Evolutionary conservation across 2,113 vertebrate species (phyloP).

Genomic region (Propithecus coquereli): DNA sequence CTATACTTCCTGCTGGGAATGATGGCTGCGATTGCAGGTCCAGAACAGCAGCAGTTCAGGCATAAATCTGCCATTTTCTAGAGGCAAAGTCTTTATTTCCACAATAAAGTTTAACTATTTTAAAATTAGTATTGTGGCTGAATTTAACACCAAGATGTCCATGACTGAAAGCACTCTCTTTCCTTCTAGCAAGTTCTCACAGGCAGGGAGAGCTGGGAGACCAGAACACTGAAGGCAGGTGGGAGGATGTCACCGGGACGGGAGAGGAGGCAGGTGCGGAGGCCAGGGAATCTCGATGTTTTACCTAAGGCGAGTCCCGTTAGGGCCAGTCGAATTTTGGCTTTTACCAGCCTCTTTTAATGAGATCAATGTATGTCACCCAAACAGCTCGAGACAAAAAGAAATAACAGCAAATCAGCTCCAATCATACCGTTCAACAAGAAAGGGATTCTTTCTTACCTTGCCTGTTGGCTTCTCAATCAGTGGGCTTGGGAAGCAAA

Average conservation of each 20-base stretch:
- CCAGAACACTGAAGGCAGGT: no score
- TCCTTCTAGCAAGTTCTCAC: not conserved
- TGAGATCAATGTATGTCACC: not conserved
- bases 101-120: not conserved
- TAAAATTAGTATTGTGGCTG: not conserved
- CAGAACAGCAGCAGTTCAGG: not conserved
- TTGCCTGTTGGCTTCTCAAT: slow-evolving; percentile 58
- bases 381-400: not conserved
- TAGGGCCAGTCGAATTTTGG: not conserved
- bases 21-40: not conserved
- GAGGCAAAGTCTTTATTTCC: not conserved
- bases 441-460: slow-evolving; percentile 51
- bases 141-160: not conserved
- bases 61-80: not conserved
- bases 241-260: not conserved
- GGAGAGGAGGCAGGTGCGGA: not conserved
- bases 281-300: not conserved
- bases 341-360: not conserved
- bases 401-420: not conserved
- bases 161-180: not conserved
- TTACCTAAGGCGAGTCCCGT: not conserved
- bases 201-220: not conserved
- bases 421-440: not conserved
- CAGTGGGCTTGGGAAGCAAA: slow-evolving; percentile 47
- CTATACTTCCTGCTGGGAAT: not conserved